Evolutionary conservation across 2,797 vertebrate species (phyloP), one percentile per base, ranked within the genome.

Genomic region (Lacerta agilis): DNA sequence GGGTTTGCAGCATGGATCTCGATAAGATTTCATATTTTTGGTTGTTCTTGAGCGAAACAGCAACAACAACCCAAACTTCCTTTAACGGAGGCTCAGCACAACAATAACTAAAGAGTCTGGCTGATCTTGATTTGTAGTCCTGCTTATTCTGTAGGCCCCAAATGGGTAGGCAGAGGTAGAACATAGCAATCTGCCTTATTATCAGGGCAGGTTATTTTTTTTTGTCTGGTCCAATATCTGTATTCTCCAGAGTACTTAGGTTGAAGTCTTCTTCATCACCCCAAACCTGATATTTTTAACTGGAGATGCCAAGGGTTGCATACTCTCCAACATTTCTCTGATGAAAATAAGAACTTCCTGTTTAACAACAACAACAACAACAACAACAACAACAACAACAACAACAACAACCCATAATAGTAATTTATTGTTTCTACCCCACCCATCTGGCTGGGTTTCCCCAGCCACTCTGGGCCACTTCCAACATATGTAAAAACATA

Each of bases 11-110:
- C 69, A 75, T 41, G 91, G 85, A 90, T 85, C 89, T 87, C 90
- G 89, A 94, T 49, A 88, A 94, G 86, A 94, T 92, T 89, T 96
- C 94, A 94, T 95, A 88, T 94, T 91, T 96, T 95, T 94, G n/a
- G 67, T 49, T 27, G 66, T 61, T 95, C 86, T 95, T 94, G 94
- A 96, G 89, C 89, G 93, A 94, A 91, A 86, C 11, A 49, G 45
- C 49, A 49, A 93, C 38, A 92, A 89, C 89, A 84, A 84, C 87
- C 91, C 15, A 89, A 86, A 72, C 91, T 88, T 86, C 86, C 89
- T 88, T 88, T 82, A 87, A 92, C 13, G 36, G 45, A 94, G 88
- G 71, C 3, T 87, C 66, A 36, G 66, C 33, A 72, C 67, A 87
- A 92, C 72, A 76, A 38, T 49, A 64, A 81, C 5, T 8, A 27